These are phyloP conservation scores for Anguilla japonica DNA, from an alignment of 2,113 vertebrate genomes.

Conservation along the genomic window DNA sequence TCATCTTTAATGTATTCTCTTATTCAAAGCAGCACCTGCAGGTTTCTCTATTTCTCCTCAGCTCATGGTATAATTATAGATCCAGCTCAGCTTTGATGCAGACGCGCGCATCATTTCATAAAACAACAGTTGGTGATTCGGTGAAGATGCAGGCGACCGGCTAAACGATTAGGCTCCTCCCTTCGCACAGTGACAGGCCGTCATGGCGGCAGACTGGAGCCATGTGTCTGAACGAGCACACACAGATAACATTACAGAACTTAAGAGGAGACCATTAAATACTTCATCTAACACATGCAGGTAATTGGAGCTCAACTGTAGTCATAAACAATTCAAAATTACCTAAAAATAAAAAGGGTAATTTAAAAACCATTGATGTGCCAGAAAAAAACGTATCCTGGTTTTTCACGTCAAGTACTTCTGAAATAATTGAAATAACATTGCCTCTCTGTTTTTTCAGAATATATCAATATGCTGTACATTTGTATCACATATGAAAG, in stretches of 20 bases:
- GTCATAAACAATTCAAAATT: not conserved
- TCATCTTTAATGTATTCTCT: not conserved
- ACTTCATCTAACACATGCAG: not conserved
- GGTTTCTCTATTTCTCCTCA: not conserved
- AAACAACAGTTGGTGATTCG: not conserved
- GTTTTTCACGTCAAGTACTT: too few species aligned
- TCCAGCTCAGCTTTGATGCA: not conserved
- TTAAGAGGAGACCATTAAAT: not conserved
- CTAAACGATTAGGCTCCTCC: not conserved
- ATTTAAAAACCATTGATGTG: not conserved
- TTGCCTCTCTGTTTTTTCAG: too few species aligned
- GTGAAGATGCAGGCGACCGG: not conserved
- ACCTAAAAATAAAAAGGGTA: not conserved
- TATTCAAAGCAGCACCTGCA: not conserved
- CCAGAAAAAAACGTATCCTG: too few species aligned
- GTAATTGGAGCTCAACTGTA: not conserved
- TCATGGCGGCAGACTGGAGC: not conserved
- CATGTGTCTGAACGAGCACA: not conserved
- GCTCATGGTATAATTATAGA: not conserved
- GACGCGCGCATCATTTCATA: not conserved
- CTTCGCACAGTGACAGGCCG: too few species aligned
- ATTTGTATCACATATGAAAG: too few species aligned
- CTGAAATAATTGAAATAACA: too few species aligned
- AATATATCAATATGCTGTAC: too few species aligned
- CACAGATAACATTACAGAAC: not conserved